phyloP scores from a whole-genome alignment of 1,140 invertebrate genomes.

The Drosophila persimilis region DNA sequence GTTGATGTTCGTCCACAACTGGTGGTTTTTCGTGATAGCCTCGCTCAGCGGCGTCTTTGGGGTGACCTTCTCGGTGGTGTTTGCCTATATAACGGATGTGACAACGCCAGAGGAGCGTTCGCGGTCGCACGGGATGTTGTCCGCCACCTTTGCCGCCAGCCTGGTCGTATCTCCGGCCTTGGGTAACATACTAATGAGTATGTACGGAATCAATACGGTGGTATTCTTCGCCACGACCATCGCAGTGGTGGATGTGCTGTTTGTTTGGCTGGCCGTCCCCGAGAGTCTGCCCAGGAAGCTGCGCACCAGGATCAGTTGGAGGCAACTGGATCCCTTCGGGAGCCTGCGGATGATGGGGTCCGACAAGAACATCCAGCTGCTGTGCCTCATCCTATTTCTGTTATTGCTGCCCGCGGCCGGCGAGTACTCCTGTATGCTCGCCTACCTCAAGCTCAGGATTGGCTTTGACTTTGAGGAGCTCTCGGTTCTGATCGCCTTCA shows the following conservation, averaged over 20 bases:
- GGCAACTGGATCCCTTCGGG: constrained; percentile 98
- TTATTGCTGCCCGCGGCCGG: constrained; percentile 98
- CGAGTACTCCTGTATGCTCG: constrained; percentile 99
- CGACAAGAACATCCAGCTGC: constrained; percentile 96
- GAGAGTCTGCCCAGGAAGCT: constrained; percentile 98
- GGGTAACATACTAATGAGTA: constrained; percentile 95
- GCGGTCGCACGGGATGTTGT: constrained; percentile 97
- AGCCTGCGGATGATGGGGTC: constrained; percentile 95
- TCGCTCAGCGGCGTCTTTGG: constrained; percentile 99
- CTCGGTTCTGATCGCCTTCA: constrained; percentile 97
- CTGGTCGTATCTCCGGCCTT: constrained; percentile 98
- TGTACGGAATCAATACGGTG: constrained; percentile 95
- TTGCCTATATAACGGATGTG: constrained; percentile 99
- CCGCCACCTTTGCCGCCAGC: constrained; percentile 99
- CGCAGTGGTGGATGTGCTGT: constrained; percentile 97
- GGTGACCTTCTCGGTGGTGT: constrained; percentile 99
- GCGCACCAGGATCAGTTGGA: constrained; percentile 92
- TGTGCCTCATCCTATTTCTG: constrained; percentile 98
- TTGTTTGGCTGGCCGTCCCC: constrained; percentile 98
- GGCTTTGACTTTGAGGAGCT: constrained; percentile 97
- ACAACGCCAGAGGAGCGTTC: constrained; percentile 97
- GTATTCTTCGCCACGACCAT: constrained; percentile 97
- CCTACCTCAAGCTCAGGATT: constrained; percentile 99
- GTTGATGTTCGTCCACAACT: constrained; percentile 98
- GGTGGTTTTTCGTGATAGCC: constrained; percentile 99